phyloP scores from a whole-genome alignment of 1,140 invertebrate species.

The Philaenus spumarius region DNA sequence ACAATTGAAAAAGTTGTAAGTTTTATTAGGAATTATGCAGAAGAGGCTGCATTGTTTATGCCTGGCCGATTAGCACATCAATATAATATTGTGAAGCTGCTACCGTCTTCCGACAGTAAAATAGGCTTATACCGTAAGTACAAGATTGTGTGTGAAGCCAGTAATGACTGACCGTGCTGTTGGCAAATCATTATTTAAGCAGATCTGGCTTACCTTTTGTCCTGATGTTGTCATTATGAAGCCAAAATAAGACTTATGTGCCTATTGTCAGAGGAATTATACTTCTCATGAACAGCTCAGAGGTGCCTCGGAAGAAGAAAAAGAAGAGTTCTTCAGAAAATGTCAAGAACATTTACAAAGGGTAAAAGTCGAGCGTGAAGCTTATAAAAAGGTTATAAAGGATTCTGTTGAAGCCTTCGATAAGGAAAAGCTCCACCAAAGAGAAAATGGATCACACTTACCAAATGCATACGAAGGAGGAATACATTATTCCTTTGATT shows the following conservation, averaged over 20 bases:
- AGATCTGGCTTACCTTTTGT: constrained; percentile 10
- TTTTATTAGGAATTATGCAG: constrained; percentile 16
- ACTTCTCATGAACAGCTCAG: neutral
- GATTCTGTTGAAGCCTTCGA: neutral
- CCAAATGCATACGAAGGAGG: constrained; percentile 5
- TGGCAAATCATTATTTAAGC: neutral
- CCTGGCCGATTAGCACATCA: constrained; percentile 2
- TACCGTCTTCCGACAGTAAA: constrained; percentile 8
- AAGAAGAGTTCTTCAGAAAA: constrained; percentile 4
- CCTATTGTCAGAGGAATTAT: constrained; percentile 10
- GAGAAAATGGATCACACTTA: neutral
- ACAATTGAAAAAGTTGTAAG: neutral
- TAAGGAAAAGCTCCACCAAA: neutral
- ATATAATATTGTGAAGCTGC: constrained; percentile 7
- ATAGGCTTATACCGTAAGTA: constrained; percentile 3
- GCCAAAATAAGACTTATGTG: constrained; percentile 10
- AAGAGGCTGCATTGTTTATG: constrained; percentile 11
- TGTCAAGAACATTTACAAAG: neutral
- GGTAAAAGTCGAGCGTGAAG: constrained; percentile 10
- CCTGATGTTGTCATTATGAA: constrained; percentile 10
- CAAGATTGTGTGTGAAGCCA: constrained; percentile 1
- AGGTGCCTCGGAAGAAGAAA: neutral
- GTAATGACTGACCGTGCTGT: neutral
- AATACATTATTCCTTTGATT: constrained; percentile 20
- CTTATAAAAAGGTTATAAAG: constrained; percentile 4